These are phyloP conservation scores for Pogonomyrmex californicus DNA, from an alignment of 1,140 invertebrate genomes.

Conservation along the genomic window DNA sequence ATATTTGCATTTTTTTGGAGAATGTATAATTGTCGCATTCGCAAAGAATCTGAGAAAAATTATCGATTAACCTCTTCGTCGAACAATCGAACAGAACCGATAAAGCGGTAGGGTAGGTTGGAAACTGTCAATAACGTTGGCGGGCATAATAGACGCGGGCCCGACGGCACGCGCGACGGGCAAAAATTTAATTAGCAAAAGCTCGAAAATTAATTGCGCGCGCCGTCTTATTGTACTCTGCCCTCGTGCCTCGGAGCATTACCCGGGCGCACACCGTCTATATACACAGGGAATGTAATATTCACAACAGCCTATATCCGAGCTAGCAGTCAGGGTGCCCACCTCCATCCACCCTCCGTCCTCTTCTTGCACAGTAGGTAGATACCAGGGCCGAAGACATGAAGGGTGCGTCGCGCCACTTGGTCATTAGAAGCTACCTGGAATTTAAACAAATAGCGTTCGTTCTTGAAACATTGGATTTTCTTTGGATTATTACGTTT, in stretches of 20 bases:
- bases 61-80: neutral
- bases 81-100: constrained; percentile 46
- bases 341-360: constrained; percentile 64
- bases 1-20: neutral
- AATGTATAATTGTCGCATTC: neutral
- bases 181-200: constrained; percentile 86
- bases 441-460: neutral
- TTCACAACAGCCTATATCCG: constrained; percentile 84
- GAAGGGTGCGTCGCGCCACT: constrained; percentile 19
- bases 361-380: constrained; percentile 59
- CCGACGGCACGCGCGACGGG: constrained; percentile 60
- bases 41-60: constrained; percentile 18
- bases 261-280: constrained; percentile 75
- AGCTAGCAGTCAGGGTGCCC: constrained; percentile 77
- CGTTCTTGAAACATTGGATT: neutral
- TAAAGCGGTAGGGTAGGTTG: constrained; percentile 43
- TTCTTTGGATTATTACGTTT: neutral
- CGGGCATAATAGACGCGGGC: constrained; percentile 47
- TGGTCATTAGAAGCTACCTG: constrained; percentile 14
- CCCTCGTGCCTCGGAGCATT: constrained; percentile 72
- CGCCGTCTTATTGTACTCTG: constrained; percentile 84
- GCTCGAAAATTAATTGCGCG: constrained; percentile 84
- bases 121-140: constrained; percentile 57
- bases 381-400: constrained; percentile 52
- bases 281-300: constrained; percentile 85